phyloP scores from a whole-genome alignment of 2,888 invertebrate species.

The Tridacna gigas region DNA sequence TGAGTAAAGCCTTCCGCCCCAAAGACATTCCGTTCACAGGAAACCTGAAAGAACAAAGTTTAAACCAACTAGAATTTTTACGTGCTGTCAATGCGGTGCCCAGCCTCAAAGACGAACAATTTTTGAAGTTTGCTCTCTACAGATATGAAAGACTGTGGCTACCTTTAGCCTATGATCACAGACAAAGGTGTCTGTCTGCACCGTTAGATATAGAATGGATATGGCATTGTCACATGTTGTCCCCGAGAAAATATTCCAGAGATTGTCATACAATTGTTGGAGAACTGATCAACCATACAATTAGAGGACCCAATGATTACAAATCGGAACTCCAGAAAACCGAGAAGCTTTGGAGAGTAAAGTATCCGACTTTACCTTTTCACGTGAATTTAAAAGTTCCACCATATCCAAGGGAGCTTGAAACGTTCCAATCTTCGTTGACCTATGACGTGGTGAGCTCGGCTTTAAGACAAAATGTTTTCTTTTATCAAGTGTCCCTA shows the following conservation, averaged over 20 bases:
- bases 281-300: slow-evolving; percentile 83
- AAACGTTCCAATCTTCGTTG: slow-evolving; percentile 56
- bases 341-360: slow-evolving; percentile 70
- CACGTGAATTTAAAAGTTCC: slow-evolving; percentile 58
- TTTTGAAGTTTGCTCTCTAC: slow-evolving; percentile 82
- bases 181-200: slow-evolving; percentile 81
- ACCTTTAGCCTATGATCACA: slow-evolving; percentile 83
- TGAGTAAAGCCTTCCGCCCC: slow-evolving; percentile 5
- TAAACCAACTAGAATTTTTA: slow-evolving; percentile 74
- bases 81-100: slow-evolving; percentile 68
- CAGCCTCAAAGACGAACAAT: slow-evolving; percentile 72
- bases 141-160: slow-evolving; percentile 85
- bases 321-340: slow-evolving; percentile 68
- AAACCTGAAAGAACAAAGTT: slow-evolving; percentile 42
- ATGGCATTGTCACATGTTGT: slow-evolving; percentile 85
- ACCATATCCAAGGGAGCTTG: slow-evolving; percentile 36
- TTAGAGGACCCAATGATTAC: slow-evolving; percentile 72
- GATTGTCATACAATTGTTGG: slow-evolving; percentile 77
- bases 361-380: slow-evolving; percentile 74
- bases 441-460: slow-evolving; percentile 84
- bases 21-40: slow-evolving; percentile 1
- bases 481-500: slow-evolving; percentile 86
- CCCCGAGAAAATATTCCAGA: slow-evolving; percentile 78
- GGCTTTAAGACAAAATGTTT: slow-evolving; percentile 84
- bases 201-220: slow-evolving; percentile 86